A percentile compares a stretch with the other conserved stretches of the same genome.
Evolutionary conservation across 2,113 vertebrate genomes (phyloP).

Genomic region (Podarcis muralis): DNA sequence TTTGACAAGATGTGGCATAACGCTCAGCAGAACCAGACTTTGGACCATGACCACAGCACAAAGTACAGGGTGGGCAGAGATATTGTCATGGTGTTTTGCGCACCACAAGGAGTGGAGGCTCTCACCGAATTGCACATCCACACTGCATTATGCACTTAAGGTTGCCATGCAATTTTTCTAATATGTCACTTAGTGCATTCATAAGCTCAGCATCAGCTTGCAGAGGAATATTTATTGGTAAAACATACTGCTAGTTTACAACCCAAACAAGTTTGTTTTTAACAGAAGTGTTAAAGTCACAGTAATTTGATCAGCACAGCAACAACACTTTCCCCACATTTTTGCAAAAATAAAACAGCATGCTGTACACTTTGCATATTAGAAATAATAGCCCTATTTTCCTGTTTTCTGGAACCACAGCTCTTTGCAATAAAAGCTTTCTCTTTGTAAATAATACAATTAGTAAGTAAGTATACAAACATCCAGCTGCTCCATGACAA

Average conservation of each 20-base stretch:
- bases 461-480: background rate
- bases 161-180: slow-evolving; percentile 43
- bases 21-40: background rate
- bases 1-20: background rate
- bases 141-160: slow-evolving; percentile 16
- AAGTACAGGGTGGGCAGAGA: background rate
- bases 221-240: slow-evolving; percentile 20
- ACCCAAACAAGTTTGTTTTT: slow-evolving; percentile 32
- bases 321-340: background rate
- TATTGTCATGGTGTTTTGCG: slow-evolving; percentile 6
- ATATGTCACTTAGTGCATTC: slow-evolving; percentile 44
- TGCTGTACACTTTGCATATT: background rate
- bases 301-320: slow-evolving; percentile 27
- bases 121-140: slow-evolving; percentile 41
- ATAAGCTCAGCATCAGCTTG: slow-evolving; percentile 26
- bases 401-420: background rate
- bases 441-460: background rate
- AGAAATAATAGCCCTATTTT: background rate
- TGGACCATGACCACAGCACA: background rate
- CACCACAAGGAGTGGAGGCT: slow-evolving; percentile 24
- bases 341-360: background rate
- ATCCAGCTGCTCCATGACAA: background rate
- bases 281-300: background rate
- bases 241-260: background rate
- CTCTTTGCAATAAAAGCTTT: background rate